A percentile compares a stretch with the other conserved stretches of the same genome.
Evolutionary conservation across 2,888 invertebrate species (phyloP).

Genomic region (Himalopsyche tibetana): DNA sequence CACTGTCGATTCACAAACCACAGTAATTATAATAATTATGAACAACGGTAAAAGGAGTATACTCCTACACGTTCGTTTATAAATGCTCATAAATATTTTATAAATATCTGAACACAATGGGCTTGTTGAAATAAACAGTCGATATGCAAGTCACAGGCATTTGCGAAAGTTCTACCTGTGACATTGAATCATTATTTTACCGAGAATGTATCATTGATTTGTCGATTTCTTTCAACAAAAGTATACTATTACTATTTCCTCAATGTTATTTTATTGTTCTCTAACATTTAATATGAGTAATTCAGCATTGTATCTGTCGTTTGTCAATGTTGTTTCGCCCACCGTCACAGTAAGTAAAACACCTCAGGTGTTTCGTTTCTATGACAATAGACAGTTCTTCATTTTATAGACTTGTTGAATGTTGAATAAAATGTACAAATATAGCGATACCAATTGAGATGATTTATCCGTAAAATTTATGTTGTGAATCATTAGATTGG

Average conservation of each 20-base stretch:
- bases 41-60: background rate
- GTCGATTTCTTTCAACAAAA: constrained; percentile 27
- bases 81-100: constrained; percentile 26
- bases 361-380: background rate
- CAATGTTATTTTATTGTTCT: constrained; percentile 21
- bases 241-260: constrained; percentile 19
- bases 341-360: background rate
- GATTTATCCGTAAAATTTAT: too few relatives aligned
- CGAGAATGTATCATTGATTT: background rate
- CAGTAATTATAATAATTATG: background rate
- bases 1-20: background rate
- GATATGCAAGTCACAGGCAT: background rate
- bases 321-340: constrained; percentile 7
- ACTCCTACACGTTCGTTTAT: background rate
- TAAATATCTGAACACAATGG: background rate
- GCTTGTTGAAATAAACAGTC: background rate
- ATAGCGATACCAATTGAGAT: too few relatives aligned
- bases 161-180: constrained; percentile 8
- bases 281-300: background rate
- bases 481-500: too few relatives aligned
- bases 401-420: too few relatives aligned
- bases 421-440: too few relatives aligned
- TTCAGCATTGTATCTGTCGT: background rate
- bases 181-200: constrained; percentile 25
- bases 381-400: background rate